These are phyloP conservation scores for Orthosia gothica DNA, from an alignment of 2,888 invertebrate genomes.

Conservation along the genomic window DNA sequence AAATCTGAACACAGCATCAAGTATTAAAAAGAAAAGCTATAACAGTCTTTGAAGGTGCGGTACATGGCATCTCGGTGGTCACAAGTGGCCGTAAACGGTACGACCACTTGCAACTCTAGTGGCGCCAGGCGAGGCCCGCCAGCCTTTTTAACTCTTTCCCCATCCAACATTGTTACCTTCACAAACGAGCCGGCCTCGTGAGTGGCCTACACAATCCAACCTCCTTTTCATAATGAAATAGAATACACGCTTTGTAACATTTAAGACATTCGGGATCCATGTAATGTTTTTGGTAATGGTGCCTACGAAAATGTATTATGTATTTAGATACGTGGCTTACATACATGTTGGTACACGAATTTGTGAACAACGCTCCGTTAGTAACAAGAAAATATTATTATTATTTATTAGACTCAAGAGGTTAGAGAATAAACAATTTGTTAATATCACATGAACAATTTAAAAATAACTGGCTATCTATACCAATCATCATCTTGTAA, in stretches of 20 bases:
- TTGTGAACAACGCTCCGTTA: constrained; percentile 9
- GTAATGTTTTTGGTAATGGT: constrained; percentile 61
- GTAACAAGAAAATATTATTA: neutral
- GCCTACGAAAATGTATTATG: constrained; percentile 46
- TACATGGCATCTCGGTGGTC: constrained; percentile 55
- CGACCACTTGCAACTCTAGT: constrained; percentile 68
- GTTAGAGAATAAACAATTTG: neutral
- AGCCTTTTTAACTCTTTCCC: constrained; percentile 88
- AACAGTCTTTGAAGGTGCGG: constrained; percentile 46
- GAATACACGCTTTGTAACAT: constrained; percentile 67
- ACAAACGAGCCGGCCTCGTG: constrained; percentile 87
- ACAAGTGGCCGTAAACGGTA: constrained; percentile 65
- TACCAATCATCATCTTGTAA: constrained; percentile 31
- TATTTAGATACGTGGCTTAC: constrained; percentile 52
- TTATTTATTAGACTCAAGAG: neutral
- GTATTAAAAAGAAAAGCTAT: constrained; percentile 48
- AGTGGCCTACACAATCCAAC: constrained; percentile 84
- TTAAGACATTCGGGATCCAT: constrained; percentile 60
- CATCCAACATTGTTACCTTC: constrained; percentile 89
- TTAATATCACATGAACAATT: neutral
- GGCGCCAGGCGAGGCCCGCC: constrained; percentile 68
- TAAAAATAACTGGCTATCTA: constrained; percentile 22
- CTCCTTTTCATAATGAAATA: constrained; percentile 73
- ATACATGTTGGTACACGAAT: constrained; percentile 10
- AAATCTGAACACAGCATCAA: constrained; percentile 40